Evolutionary conservation across 2,797 vertebrate genomes (phyloP), one percentile per base, ranked within the genome.

Genomic region (Oryzias dopingdopingensis): DNA sequence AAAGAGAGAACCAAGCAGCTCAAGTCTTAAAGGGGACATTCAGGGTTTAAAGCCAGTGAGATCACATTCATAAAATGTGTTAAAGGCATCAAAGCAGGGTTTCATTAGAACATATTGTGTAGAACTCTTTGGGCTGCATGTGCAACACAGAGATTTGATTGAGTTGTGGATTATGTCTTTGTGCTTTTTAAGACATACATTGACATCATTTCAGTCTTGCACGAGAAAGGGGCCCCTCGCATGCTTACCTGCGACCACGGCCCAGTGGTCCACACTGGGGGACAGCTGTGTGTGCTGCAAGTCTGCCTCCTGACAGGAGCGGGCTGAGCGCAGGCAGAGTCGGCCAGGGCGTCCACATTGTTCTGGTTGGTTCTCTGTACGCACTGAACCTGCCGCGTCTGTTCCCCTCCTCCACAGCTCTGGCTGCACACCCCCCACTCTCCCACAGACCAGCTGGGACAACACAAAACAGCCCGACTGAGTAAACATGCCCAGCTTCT

Each of bases 241-340:
- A 56, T 46, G 44, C 76, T 88, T 68, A 96, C 95, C 94, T 95
- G 93, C 23, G 93, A 91, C 95, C 95, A 97, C 1, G 90, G 80
- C 29, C 94, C 93, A 0, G 81, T 1, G 52, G 80, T 93, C 95
- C 95, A 97, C 0, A 78, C 76, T 0, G 93, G 90, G 0, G 95
- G 95, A 65, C 95, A 97, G 80, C 72, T 82, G 72, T 90, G 92
- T 0, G 81, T 59, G 62, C 83, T 92, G 82, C 95, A 97, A 59
- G 67, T 63, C 67, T 92, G 94, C 61, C 65, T 87, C 62, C 76
- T 83, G 14, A 66, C 5, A 0, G 91, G 94, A 3, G 49, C 1
- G 0, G 88, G 88, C 65, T 80, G 82, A 4, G 82, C 56, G 45
- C 95, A 97, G 41, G 67, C 77, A 52, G 82, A 76, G 63, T 92